These are phyloP conservation scores for Cyphomyrmex costatus DNA, from an alignment of 1,140 invertebrate genomes.

Conservation along the genomic window DNA sequence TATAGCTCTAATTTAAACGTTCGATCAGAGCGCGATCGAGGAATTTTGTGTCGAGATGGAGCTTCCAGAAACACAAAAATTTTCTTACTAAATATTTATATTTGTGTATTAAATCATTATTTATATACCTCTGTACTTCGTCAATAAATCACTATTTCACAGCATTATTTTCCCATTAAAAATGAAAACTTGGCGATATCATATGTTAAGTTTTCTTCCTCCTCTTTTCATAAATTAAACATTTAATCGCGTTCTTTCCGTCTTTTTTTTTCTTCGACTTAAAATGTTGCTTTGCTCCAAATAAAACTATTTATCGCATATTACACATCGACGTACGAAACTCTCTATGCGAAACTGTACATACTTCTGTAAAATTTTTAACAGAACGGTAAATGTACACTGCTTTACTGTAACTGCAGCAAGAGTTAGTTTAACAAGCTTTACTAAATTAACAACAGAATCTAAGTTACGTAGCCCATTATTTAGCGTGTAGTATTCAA, in stretches of 20 bases:
- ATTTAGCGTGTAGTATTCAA: constrained; percentile 25
- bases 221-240: constrained; percentile 60
- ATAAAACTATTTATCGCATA: constrained; percentile 48
- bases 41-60: constrained; percentile 36
- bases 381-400: constrained; percentile 43
- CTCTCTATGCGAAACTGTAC: constrained; percentile 49
- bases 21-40: constrained; percentile 41
- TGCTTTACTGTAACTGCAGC: constrained; percentile 41
- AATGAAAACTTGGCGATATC: constrained; percentile 78
- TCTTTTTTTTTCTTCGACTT: neutral
- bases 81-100: constrained; percentile 84
- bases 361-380: constrained; percentile 24
- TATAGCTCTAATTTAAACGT: constrained; percentile 47
- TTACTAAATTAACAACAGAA: constrained; percentile 43
- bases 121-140: constrained; percentile 81
- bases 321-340: constrained; percentile 62
- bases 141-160: constrained; percentile 86
- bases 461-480: constrained; percentile 54
- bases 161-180: constrained; percentile 83
- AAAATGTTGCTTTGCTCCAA: constrained; percentile 39
- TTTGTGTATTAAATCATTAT: constrained; percentile 84
- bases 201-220: constrained; percentile 73
- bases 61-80: constrained; percentile 56
- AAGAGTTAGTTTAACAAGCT: constrained; percentile 59
- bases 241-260: constrained; percentile 59